Conservation (phyloP, 2,797 vertebrate genomes). For the Siniperca obscura region DNA sequence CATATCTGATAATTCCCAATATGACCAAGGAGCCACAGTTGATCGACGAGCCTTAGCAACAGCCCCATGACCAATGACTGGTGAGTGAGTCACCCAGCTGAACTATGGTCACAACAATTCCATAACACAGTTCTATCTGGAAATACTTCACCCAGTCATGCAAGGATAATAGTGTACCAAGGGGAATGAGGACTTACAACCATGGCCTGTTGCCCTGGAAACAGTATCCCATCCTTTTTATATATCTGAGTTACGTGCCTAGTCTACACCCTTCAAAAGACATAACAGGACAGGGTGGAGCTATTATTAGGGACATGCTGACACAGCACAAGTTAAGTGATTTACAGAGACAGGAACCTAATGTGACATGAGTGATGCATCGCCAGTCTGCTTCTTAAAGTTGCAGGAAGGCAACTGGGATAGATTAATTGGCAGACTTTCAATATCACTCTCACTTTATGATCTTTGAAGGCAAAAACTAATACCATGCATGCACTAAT, state of each 20-base stretch:
- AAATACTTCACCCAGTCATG: constrained; percentile 36
- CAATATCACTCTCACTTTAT: background rate
- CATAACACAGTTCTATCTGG: constrained; percentile 15
- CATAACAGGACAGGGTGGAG: constrained; percentile 45
- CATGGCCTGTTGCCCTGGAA: constrained; percentile 57
- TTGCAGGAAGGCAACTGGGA: constrained; percentile 36
- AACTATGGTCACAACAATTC: constrained; percentile 37
- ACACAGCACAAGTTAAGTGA: constrained; percentile 63
- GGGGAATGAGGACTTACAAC: constrained; percentile 41
- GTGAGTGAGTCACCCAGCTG: constrained; percentile 17
- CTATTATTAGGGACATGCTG: constrained; percentile 76
- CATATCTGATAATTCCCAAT: constrained; percentile 3
- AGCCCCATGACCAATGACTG: constrained; percentile 32
- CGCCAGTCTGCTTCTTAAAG: constrained; percentile 61
- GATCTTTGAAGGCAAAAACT: background rate
- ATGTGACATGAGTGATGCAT: constrained; percentile 69
- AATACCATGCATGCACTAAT: background rate
- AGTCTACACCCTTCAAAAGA: constrained; percentile 49
- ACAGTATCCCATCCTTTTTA: constrained; percentile 50
- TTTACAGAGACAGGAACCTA: constrained; percentile 65
- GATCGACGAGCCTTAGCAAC: constrained; percentile 39
- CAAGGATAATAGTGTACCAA: constrained; percentile 31
- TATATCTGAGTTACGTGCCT: constrained; percentile 45
- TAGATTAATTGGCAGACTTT: background rate
- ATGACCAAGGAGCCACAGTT: constrained; percentile 15